These are phyloP conservation scores for Apis dorsata DNA, from an alignment of 1,140 invertebrate species.

Conservation along the genomic window DNA sequence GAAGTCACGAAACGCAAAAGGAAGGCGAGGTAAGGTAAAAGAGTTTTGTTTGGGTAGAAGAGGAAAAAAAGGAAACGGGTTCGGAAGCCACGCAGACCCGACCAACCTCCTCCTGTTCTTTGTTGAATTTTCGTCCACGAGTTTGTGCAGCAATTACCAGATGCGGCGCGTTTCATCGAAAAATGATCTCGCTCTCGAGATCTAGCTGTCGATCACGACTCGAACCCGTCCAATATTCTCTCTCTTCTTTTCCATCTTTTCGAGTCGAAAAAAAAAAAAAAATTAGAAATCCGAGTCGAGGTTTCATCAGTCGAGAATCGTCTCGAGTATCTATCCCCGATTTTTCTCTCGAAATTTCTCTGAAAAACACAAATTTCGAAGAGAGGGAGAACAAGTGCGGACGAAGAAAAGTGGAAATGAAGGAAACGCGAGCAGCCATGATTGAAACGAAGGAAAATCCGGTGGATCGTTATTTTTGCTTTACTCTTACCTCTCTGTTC, in stretches of 20 bases:
- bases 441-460: slow-evolving; percentile 17
- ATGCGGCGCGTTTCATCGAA: slow-evolving; percentile 28
- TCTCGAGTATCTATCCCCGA: too few relatives aligned
- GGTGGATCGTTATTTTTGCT: slow-evolving; percentile 59
- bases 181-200: background rate
- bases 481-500: slow-evolving; percentile 28
- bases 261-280: too few relatives aligned
- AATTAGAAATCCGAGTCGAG: too few relatives aligned
- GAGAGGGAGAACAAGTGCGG: background rate
- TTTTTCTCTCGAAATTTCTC: too few relatives aligned
- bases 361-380: too few relatives aligned
- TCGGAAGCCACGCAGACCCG: slow-evolving; percentile 45
- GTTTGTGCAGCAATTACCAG: slow-evolving; percentile 43
- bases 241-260: too few relatives aligned
- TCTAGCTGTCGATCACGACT: too few relatives aligned
- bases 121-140: slow-evolving; percentile 52
- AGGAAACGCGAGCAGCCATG: background rate
- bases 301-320: too few relatives aligned
- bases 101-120: slow-evolving; percentile 38
- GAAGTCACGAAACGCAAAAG: slow-evolving; percentile 65
- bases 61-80: slow-evolving; percentile 54
- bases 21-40: slow-evolving; percentile 56
- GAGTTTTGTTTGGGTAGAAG: slow-evolving; percentile 64
- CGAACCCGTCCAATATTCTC: background rate
- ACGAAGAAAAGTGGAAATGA: slow-evolving; percentile 17